Base-by-base conservation (phyloP, 1,140 invertebrate genomes). In the Calycopis cecrops region DNA sequence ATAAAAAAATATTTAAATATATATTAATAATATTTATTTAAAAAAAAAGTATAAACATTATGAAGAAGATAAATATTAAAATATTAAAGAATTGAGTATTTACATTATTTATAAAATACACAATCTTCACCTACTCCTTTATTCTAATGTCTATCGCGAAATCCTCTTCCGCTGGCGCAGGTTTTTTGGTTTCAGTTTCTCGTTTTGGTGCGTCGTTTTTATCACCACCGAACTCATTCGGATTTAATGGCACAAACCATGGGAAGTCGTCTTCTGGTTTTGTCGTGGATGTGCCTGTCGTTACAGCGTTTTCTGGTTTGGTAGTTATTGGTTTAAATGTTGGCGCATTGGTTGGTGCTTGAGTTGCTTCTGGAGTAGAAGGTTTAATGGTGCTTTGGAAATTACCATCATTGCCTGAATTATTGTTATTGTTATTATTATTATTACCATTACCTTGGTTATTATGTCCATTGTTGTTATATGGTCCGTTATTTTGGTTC, bases 231-330 rank as follows among this genome's bases (percentile, higher is more conserved):
- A 28, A 40, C 8, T 63, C 58, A n/a, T 69, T 64, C 1, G 69
- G 69, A 38, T 62, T 62, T 4, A 73, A 60, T 14, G 72, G 69
- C 6, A 73, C 55, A 42, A 69, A 68, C 16, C 65, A 55, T 4
- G 75, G 71, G 11, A 51, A 53, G 48, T 64, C 70, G 2, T 63
- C 60, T 8, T 50, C 52, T 10, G 52, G 55, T 12, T 65, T 53
- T 42, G 69, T 59, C 12, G 50, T 68, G 9, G 52, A 54, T 58
- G 11, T 40, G 10, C 12, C 11, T 10, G 48, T 4, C 4, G 34
- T 50, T 42, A 10, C 17, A 49, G 21, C 35, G 9, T 28, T 54
- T 59, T 55, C 49, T 35, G 33, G 40, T n/a, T n/a, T n/a, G n/a
- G n/a, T n/a, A 34, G 52, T 47, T 54, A 60, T 62, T 1, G 40